These are phyloP conservation scores for Lordiphosa andalusiaca DNA, from an alignment of 2,888 invertebrate genomes.

Conservation along the genomic window DNA sequence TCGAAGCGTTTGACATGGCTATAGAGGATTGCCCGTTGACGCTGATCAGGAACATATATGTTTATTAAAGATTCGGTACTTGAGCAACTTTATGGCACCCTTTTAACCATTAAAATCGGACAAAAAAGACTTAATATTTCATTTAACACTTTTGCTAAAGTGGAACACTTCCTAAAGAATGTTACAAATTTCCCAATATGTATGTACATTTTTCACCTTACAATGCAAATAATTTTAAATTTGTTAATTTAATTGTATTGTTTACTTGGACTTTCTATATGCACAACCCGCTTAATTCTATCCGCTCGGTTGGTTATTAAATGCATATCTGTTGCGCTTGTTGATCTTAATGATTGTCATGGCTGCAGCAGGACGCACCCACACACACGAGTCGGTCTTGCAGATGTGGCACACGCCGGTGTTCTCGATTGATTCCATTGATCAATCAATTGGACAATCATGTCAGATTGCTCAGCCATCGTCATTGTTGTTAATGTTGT, in stretches of 20 bases:
- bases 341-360: constrained; percentile 31
- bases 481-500: constrained; percentile 10
- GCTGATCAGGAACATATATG: too few species aligned
- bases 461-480: constrained; percentile 3
- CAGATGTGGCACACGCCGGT: background rate
- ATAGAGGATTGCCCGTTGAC: too few species aligned
- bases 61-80: too few species aligned
- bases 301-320: constrained; percentile 17
- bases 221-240: background rate
- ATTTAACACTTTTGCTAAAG: background rate
- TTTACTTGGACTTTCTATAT: constrained; percentile 26
- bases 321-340: constrained; percentile 27
- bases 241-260: constrained; percentile 1
- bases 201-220: constrained; percentile 1
- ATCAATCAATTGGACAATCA: background rate
- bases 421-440: constrained; percentile 5
- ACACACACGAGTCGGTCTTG: background rate
- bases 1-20: too few species aligned
- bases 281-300: constrained; percentile 2
- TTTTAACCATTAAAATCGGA: too few species aligned
- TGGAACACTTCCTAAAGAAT: background rate
- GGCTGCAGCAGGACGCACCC: constrained; percentile 20
- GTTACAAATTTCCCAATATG: too few species aligned
- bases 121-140: too few species aligned
- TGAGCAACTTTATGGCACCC: too few species aligned